Evolutionary conservation across 2,888 invertebrate species (phyloP).

Genomic region (Embidobia sp.): DNA sequence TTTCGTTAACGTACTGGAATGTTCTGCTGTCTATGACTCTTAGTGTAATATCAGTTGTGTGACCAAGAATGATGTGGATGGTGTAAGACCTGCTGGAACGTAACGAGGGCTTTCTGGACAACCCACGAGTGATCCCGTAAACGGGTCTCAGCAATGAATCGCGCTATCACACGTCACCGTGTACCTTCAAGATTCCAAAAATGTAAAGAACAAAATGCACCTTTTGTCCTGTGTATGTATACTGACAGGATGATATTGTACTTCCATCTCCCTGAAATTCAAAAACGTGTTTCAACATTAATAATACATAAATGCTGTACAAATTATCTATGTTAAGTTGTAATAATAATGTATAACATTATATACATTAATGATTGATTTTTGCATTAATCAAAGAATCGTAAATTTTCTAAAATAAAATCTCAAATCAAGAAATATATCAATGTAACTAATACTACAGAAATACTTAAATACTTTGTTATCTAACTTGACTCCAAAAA

Average conservation of each 20-base stretch:
- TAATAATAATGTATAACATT: no score
- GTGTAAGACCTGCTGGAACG: constrained; percentile 90
- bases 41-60: constrained; percentile 94
- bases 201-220: constrained; percentile 93
- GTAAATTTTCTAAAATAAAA: no score
- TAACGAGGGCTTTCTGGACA: constrained; percentile 74
- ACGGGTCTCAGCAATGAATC: constrained; percentile 99
- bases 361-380: no score
- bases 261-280: constrained; percentile 88
- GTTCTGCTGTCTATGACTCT: constrained; percentile 93
- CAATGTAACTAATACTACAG: no score
- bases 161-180: constrained; percentile 97
- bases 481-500: no score
- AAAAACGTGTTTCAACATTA: no score
- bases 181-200: constrained; percentile 92
- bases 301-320: no score
- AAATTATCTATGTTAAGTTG: no score
- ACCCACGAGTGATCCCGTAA: constrained; percentile 90
- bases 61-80: constrained; percentile 89
- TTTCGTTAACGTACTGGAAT: constrained; percentile 91
- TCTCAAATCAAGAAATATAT: no score
- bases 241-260: constrained; percentile 89
- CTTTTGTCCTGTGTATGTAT: constrained; percentile 95
- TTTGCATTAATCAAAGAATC: no score
- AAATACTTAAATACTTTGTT: no score